A percentile compares a stretch with the other conserved stretches of the same genome.
Evolutionary conservation across 2,113 vertebrate species (phyloP).

Genomic region (Ranitomeya imitator): DNA sequence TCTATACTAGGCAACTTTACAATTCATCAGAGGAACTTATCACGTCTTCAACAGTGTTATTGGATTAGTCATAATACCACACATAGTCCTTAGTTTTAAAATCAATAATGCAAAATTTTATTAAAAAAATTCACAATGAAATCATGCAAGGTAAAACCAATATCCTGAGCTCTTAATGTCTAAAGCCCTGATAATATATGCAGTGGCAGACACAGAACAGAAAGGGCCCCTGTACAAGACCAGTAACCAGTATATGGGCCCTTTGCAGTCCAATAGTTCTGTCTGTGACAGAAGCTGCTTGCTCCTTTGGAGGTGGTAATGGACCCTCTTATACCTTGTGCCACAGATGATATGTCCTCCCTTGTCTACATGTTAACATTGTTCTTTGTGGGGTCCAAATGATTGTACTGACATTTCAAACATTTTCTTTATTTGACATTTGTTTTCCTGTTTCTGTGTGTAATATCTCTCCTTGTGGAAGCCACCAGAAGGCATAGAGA

Average conservation of each 20-base stretch:
- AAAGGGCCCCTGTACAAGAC: too few species aligned
- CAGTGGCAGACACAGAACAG: background rate
- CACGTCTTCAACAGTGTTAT: slow-evolving; percentile 38
- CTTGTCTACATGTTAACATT: background rate
- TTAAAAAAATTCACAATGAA: slow-evolving; percentile 12
- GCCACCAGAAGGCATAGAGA: too few species aligned
- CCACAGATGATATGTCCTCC: too few species aligned
- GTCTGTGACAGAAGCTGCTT: too few species aligned
- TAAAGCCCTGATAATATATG: background rate
- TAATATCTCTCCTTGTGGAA: too few species aligned
- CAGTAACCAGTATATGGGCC: too few species aligned
- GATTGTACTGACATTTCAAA: background rate
- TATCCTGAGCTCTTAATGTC: background rate
- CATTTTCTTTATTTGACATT: background rate
- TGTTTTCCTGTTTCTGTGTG: too few species aligned
- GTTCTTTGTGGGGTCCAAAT: background rate
- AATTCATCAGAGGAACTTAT: slow-evolving; percentile 37
- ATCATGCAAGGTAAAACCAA: background rate
- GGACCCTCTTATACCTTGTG: too few species aligned
- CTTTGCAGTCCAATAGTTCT: background rate
- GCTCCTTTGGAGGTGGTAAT: too few species aligned
- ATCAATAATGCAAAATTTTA: slow-evolving; percentile 52
- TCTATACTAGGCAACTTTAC: slow-evolving; percentile 51
- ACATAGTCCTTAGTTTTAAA: slow-evolving; percentile 51
- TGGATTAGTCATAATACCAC: slow-evolving; percentile 45